These are phyloP conservation scores for Psettodes erumei DNA, from an alignment of 2,113 vertebrate species.

Conservation along the genomic window DNA sequence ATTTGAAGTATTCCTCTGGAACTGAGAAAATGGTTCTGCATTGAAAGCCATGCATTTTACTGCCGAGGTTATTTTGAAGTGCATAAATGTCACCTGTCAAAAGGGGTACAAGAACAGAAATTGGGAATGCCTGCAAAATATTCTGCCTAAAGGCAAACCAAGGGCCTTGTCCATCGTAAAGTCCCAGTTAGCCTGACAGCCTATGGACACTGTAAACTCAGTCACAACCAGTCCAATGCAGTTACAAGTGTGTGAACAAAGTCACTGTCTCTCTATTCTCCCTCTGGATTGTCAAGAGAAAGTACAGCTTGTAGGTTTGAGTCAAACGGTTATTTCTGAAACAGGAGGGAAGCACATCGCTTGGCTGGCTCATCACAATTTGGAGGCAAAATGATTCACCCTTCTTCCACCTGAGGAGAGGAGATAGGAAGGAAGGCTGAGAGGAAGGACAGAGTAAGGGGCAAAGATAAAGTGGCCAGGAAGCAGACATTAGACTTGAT, in stretches of 20 bases:
- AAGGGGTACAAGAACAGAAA: conserved; percentile 22
- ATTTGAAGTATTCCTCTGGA: background rate
- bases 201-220: conserved; percentile 66
- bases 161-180: conserved; percentile 46
- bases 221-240: conserved; percentile 60
- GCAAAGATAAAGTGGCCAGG: conserved; percentile 47
- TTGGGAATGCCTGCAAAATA: conserved; percentile 29
- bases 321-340: conserved; percentile 68
- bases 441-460: conserved; percentile 31
- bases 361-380: conserved; percentile 82
- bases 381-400: conserved; percentile 69
- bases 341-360: conserved; percentile 63
- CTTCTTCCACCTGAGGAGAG: conserved; percentile 51
- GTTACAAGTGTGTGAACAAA: conserved; percentile 72
- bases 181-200: conserved; percentile 73
- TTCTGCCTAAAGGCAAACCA: conserved; percentile 54
- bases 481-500: conserved; percentile 75
- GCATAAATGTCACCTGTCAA: conserved; percentile 45
- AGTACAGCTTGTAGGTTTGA: conserved; percentile 71
- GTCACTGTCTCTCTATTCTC: conserved; percentile 62
- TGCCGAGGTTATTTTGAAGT: conserved; percentile 9
- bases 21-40: background rate
- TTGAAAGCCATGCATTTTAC: conserved; percentile 5
- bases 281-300: conserved; percentile 72
- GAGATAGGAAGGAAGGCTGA: conserved; percentile 2